Evolutionary conservation across 2,888 invertebrate species (phyloP), one percentile per base, ranked within the genome.

Genomic region (Drosophila peninsularis): DNA sequence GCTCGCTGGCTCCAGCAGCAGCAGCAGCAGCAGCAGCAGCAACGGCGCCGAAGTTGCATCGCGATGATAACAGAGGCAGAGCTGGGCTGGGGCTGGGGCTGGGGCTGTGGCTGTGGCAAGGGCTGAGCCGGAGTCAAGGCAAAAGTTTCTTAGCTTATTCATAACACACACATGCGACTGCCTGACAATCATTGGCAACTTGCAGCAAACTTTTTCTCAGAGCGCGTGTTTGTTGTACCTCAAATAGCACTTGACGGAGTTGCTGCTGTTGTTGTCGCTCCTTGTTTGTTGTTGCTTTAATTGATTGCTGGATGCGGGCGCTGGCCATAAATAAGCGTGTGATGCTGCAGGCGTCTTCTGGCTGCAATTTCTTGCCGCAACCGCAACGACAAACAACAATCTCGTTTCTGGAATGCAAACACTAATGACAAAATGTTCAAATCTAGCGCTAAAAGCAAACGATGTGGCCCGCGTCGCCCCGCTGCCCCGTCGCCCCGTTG

Each of bases 371-470:
- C 70, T 70, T 68, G 71, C 62, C 65, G 49, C 57, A 50, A 65
- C 77, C 78, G 60, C 81, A 75, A 68, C 73, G 79, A 67, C 87
- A 84, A 83, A 83, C 87, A 88, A 72, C 83, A 86, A 86, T 88
- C 88, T 78, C 74, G 80, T 74, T 83, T 47, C 71, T 71, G 60
- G 62, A 88, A 79, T 83, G 87, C 89, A 79, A 88, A 84, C 87
- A 79, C 89, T 90, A 88, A 90, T 88, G 88, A 88, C 88, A 89
- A 88, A 88, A 88, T 90, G 79, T 86, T 80, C 78, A 88, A 88
- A 89, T 78, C 83, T 77, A 61, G 60, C 75, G 70, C 65, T 78
- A 75, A 82, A 78, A 82, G 79, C 82, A 79, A 77, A 82, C 77
- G 80, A 75, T 71, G 78, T 62, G 78, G 69, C 75, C 61, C 53